These are phyloP conservation scores for Argyresthia goedartella DNA, from an alignment of 2,888 invertebrate species.

Conservation along the genomic window DNA sequence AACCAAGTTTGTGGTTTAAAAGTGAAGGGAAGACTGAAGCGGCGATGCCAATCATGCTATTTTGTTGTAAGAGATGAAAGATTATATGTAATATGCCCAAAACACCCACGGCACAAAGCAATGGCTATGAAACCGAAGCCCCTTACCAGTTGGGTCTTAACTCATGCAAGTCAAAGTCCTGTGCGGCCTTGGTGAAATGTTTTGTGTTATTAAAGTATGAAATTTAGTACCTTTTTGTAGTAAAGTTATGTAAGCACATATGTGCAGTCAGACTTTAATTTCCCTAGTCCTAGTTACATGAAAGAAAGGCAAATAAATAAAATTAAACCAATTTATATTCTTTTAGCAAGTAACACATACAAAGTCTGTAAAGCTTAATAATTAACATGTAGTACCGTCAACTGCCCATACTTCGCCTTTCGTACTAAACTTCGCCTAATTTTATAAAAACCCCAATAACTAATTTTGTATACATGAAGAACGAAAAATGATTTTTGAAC, in stretches of 20 bases:
- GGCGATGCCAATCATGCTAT: slow-evolving; percentile 86
- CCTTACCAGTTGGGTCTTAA: slow-evolving; percentile 80
- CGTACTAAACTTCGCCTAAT: too few species aligned
- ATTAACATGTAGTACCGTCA: too few species aligned
- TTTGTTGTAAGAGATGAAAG: slow-evolving; percentile 77
- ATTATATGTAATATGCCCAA: slow-evolving; percentile 80
- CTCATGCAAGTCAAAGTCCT: slow-evolving; percentile 78
- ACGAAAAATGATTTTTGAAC: too few species aligned
- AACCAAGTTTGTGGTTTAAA: slow-evolving; percentile 68
- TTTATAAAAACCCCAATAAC: too few species aligned
- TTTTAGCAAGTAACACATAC: too few species aligned
- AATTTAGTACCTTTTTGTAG: background rate
- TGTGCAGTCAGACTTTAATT: background rate
- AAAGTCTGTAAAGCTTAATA: too few species aligned
- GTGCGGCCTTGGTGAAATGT: slow-evolving; percentile 44
- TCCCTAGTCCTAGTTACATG: too few species aligned
- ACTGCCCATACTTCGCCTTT: too few species aligned
- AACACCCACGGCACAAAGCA: slow-evolving; percentile 86
- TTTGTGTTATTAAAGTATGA: background rate
- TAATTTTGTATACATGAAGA: too few species aligned
- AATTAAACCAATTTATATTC: too few species aligned
- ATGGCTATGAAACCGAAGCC: slow-evolving; percentile 78
- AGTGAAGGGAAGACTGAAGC: slow-evolving; percentile 75
- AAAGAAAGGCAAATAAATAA: too few species aligned
- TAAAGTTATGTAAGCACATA: background rate